phyloP scores from a whole-genome alignment of 1,140 invertebrate genomes.

The Drosophila azteca region DNA sequence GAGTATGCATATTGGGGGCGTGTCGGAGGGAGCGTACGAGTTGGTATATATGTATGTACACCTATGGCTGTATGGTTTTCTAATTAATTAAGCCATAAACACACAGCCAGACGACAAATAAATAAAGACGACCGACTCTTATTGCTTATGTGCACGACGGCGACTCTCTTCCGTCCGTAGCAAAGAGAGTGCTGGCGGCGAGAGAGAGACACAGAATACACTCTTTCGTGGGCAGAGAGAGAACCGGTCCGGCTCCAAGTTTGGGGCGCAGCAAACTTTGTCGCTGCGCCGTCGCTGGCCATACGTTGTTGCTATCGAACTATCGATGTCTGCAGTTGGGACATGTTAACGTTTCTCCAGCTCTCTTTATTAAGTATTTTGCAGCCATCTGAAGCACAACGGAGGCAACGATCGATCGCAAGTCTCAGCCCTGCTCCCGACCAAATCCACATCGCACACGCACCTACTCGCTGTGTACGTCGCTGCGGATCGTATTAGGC shows the following conservation, averaged over 20 bases:
- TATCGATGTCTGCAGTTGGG: no score
- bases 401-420: constrained; percentile 78
- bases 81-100: constrained; percentile 63
- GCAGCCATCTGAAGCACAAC: constrained; percentile 81
- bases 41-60: neutral
- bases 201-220: neutral
- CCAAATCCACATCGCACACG: constrained; percentile 1
- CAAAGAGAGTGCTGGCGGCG: neutral
- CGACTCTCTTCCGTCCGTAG: neutral
- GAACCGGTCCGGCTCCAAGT: constrained; percentile 73
- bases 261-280: constrained; percentile 57
- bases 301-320: constrained; percentile 69
- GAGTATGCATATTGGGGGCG: constrained; percentile 56
- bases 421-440: constrained; percentile 55
- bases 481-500: constrained; percentile 53
- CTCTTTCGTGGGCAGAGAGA: neutral
- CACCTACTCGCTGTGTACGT: constrained; percentile 26
- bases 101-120: constrained; percentile 30
- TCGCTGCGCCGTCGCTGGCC: constrained; percentile 55
- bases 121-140: neutral
- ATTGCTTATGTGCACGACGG: constrained; percentile 12
- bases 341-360: no score
- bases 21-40: constrained; percentile 11
- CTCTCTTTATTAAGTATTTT: constrained; percentile 79
- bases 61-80: constrained; percentile 35